These are phyloP conservation scores for Epinotia bilunana DNA, from an alignment of 2,888 invertebrate genomes.

Conservation along the genomic window DNA sequence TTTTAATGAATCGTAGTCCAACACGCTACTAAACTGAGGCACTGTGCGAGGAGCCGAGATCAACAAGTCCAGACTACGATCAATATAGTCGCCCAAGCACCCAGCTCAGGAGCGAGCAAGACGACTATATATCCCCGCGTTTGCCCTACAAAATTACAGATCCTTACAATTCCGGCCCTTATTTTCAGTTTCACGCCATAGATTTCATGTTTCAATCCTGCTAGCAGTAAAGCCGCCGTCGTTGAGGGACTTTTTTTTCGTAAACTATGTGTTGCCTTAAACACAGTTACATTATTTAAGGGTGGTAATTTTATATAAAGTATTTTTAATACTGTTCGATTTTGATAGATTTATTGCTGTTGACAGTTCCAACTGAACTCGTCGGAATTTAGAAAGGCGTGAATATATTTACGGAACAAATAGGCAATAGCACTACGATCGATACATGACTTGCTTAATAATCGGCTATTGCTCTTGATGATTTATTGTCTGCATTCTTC, in stretches of 20 bases:
- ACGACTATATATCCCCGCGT: slow-evolving; percentile 57
- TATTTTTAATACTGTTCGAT: slow-evolving; percentile 3
- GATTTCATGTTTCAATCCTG: slow-evolving; percentile 42
- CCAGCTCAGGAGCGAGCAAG: slow-evolving; percentile 61
- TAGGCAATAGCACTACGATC: slow-evolving; percentile 13
- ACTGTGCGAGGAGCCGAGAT: slow-evolving; percentile 67
- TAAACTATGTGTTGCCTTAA: background rate
- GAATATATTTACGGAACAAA: slow-evolving; percentile 11
- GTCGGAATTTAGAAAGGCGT: slow-evolving; percentile 2
- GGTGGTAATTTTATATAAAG: background rate
- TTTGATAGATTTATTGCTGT: slow-evolving; percentile 11
- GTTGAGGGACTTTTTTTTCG: background rate
- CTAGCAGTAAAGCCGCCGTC: slow-evolving; percentile 3
- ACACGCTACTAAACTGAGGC: slow-evolving; percentile 55
- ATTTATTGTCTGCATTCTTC: slow-evolving; percentile 28
- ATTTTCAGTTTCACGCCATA: slow-evolving; percentile 41
- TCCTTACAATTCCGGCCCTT: slow-evolving; percentile 44
- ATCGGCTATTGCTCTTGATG: slow-evolving; percentile 22
- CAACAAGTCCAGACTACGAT: slow-evolving; percentile 83
- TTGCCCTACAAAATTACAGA: slow-evolving; percentile 51
- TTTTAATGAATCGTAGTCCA: slow-evolving; percentile 40
- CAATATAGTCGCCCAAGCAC: slow-evolving; percentile 74
- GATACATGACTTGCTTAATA: slow-evolving; percentile 31
- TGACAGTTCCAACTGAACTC: too few species aligned
- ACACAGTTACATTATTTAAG: background rate